phyloP scores from a whole-genome alignment of 2,888 invertebrate genomes.

The Chrysolina americana region DNA sequence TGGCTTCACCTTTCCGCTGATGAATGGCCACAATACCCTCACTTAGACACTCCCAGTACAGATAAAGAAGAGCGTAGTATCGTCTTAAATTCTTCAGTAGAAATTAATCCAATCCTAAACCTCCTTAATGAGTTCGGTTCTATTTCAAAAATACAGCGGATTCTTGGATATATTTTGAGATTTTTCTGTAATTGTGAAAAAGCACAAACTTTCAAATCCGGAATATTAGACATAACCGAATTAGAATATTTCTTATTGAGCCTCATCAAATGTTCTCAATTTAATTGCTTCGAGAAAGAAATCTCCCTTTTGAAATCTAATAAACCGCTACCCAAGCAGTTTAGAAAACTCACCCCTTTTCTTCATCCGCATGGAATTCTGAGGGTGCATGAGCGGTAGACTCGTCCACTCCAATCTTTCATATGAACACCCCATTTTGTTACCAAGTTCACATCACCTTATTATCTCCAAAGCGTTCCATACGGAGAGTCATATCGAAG shows the following conservation, averaged over 20 bases:
- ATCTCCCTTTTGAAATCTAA: not conserved
- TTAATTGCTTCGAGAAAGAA: not conserved
- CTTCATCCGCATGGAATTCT: not conserved
- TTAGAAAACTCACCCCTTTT: not conserved
- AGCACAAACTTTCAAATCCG: too few species aligned
- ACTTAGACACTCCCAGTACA: not conserved
- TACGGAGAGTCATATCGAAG: not conserved
- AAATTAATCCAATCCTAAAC: not conserved
- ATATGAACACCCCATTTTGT: too few species aligned
- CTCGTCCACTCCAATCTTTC: not conserved
- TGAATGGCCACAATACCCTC: not conserved
- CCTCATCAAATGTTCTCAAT: not conserved
- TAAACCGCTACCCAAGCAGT: not conserved
- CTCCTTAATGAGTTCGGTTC: too few species aligned
- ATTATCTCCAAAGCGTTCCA: not conserved
- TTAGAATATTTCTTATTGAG: not conserved
- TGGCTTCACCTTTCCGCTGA: slow-evolving; percentile 1
- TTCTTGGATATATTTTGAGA: too few species aligned
- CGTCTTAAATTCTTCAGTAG: not conserved
- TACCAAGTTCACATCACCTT: not conserved
- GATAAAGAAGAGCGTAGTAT: not conserved
- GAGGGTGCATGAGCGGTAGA: not conserved
- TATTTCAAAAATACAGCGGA: too few species aligned
- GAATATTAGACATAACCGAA: too few species aligned
- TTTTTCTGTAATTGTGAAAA: too few species aligned